Base-by-base conservation (phyloP, 30 jellyfish, hydroid and myxozoan species). In the Calvadosia cruxmelitensis region DNA sequence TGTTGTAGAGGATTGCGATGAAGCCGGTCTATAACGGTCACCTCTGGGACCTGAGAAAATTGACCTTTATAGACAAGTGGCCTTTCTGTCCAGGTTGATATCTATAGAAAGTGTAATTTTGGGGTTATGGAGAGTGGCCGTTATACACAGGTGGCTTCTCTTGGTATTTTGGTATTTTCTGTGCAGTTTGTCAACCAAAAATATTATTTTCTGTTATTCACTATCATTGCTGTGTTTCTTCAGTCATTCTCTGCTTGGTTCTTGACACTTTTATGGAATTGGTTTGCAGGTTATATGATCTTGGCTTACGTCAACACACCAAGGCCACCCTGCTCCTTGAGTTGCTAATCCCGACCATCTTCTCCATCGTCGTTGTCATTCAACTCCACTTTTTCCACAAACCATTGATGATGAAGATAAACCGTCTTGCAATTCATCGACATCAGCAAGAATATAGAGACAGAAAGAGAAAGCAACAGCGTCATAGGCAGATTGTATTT, bases 301-400 rank as follows among this genome's bases (percentile, higher is more conserved):
- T 87, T 52, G 97, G 97, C 0, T 83, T 87, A 42, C 87, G 97
- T n/a, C 93, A 79, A 52, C 97, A 79, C 61, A 79, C 67, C 75
- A 87, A 87, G 48, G 93, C 97, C 16, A 68, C 78, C 29, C 77
- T 87, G 5, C 93, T 87, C 7, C 81, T 87, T 0, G 94, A 87
- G 66, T 83, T 87, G 0, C 82, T 79, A 51, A 87, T 79, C 15
- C 97, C 97, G 48, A 87, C 97, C 13, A 71, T 81, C 20, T 87
- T 87, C 70, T 87, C 97, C 0, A 87, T 87, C 29, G 87, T 80
- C 7, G 32, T 87, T 70, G 97, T 87, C 57, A 81, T 87, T 32
- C 97, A 87, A 71, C 75, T 87, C 29, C 97, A 87, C 51, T 87
- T 87, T 87, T 87, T 87, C 50, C 97, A 87, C 81, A 73, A 77